Evolutionary conservation across 2,113 vertebrate species (phyloP).

Genomic region (Sinosuthora webbiana): DNA sequence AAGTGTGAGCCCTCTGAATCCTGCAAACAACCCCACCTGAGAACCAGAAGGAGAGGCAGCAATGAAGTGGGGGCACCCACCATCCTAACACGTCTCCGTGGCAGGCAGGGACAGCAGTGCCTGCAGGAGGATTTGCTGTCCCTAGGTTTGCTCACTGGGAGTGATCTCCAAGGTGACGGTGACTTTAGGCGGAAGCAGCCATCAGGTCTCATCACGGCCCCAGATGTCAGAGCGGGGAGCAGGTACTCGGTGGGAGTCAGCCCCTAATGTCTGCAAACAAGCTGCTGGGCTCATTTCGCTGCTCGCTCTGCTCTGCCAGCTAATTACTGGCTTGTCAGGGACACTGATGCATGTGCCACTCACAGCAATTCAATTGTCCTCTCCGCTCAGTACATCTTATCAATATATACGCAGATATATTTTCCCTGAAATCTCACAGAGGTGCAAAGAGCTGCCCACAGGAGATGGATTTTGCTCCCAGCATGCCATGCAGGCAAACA

Average conservation of each 20-base stretch:
- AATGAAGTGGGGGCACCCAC: fast-evolving
- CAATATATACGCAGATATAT: not conserved
- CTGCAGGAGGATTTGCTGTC: not conserved
- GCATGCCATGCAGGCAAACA: fast-evolving
- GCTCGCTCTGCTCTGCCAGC: slow-evolving; percentile 19
- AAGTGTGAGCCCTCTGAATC: not conserved
- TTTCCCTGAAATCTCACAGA: not conserved
- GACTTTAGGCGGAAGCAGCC: not conserved
- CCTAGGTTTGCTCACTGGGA: fast-evolving
- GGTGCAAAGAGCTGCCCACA: not conserved
- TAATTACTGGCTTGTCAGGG: slow-evolving; percentile 44
- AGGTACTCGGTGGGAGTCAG: not conserved
- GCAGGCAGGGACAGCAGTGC: fast-evolving
- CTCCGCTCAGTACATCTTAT: not conserved
- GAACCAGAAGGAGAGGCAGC: not conserved
- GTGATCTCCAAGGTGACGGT: slow-evolving; percentile 15
- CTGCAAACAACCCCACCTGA: not conserved
- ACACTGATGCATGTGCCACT: slow-evolving; percentile 59
- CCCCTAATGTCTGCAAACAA: not conserved
- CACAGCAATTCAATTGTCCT: slow-evolving; percentile 35
- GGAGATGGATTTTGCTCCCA: not conserved
- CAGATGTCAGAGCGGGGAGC: slow-evolving; percentile 4
- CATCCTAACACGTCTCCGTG: not conserved
- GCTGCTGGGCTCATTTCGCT: not conserved
- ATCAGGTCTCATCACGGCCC: not conserved